Evolutionary conservation across 2,888 invertebrate species (phyloP).

Genomic region (Ptilodon capucinus): DNA sequence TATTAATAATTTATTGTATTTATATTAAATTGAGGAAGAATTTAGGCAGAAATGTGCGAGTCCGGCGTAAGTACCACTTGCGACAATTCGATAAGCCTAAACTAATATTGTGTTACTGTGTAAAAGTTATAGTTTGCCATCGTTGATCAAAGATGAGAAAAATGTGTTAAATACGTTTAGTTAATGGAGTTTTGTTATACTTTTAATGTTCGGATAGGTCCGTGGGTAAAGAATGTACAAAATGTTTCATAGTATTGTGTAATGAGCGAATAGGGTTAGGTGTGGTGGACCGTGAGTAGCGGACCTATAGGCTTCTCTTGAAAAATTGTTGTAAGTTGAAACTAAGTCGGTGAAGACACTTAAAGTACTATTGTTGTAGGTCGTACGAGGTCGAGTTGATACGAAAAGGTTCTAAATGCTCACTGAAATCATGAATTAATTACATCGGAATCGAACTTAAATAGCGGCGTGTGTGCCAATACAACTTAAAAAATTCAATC

Average conservation of each 20-base stretch:
- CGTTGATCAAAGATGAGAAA: conserved; percentile 75
- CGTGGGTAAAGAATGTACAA: conserved; percentile 68
- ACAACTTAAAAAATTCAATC: no score
- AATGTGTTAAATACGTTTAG: conserved; percentile 72
- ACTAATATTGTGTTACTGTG: conserved; percentile 75
- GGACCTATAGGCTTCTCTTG: conserved; percentile 65
- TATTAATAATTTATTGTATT: conserved; percentile 53
- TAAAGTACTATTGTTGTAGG: conserved; percentile 80
- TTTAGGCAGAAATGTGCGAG: conserved; percentile 36
- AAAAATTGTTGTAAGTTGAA: conserved; percentile 70
- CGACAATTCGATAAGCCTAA: conserved; percentile 61
- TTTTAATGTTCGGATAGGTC: conserved; percentile 62
- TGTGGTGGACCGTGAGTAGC: conserved; percentile 48
- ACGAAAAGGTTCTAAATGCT: conserved; percentile 32
- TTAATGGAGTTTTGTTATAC: conserved; percentile 77
- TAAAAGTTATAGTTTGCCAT: conserved; percentile 80
- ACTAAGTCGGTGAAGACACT: conserved; percentile 74
- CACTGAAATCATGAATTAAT: conserved; percentile 44
- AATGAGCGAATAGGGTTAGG: conserved; percentile 69
- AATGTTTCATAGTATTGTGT: conserved; percentile 77
- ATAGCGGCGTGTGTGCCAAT: no score
- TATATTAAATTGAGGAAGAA: conserved; percentile 41
- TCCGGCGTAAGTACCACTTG: conserved; percentile 50
- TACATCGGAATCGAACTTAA: no score
- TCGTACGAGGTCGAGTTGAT: conserved; percentile 40